These are phyloP conservation scores for Larimichthys polyactis DNA, from an alignment of 2,113 vertebrate species.

Conservation along the genomic window DNA sequence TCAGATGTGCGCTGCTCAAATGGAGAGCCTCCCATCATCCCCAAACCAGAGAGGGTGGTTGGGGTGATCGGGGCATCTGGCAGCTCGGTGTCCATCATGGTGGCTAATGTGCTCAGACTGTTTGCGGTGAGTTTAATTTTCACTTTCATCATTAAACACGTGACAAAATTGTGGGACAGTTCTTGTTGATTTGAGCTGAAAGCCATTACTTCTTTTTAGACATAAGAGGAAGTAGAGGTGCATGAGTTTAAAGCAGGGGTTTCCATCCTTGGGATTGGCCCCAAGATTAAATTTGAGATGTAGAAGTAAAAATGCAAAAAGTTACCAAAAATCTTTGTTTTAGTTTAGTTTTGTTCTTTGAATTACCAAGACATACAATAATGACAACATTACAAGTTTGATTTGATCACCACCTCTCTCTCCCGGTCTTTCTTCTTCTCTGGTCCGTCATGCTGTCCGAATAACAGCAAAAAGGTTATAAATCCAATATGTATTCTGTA, in stretches of 20 bases:
- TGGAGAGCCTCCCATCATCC: conserved; percentile 86
- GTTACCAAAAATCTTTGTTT: too few species aligned
- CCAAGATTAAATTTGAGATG: not conserved
- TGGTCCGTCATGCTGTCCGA: not conserved
- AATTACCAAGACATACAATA: not conserved
- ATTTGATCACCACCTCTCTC: not conserved
- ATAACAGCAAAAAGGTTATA: not conserved
- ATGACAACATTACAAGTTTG: too few species aligned
- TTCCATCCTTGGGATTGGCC: too few species aligned
- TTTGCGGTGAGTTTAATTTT: conserved; percentile 85
- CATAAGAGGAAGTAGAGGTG: too few species aligned
- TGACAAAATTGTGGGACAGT: not conserved
- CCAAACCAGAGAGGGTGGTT: conserved; percentile 89
- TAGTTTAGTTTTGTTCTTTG: not conserved
- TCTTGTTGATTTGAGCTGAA: not conserved
- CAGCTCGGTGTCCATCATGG: conserved; percentile 93
- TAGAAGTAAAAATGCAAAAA: too few species aligned
- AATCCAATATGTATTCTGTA: not conserved
- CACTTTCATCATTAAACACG: not conserved
- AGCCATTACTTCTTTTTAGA: not conserved
- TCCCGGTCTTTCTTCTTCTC: not conserved
- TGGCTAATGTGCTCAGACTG: conserved; percentile 92
- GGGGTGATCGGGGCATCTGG: conserved; percentile 92
- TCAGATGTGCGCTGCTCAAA: conserved; percentile 88
- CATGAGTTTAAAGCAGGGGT: too few species aligned